phyloP scores from a whole-genome alignment of 2,888 invertebrate genomes.

The Sclerodermus sp. region DNA sequence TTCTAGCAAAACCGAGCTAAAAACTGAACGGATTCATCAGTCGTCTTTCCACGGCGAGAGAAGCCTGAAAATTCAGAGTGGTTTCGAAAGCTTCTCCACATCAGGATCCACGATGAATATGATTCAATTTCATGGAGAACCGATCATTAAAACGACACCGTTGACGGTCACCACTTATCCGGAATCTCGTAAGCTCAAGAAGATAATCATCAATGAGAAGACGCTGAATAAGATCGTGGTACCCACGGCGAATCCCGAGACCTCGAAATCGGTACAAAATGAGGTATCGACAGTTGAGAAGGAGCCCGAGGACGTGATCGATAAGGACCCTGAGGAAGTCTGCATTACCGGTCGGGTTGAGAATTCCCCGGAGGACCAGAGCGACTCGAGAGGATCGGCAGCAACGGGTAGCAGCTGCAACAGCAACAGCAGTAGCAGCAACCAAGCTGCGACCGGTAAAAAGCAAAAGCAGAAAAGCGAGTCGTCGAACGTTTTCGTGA shows the following conservation, averaged over 20 bases:
- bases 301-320: background rate
- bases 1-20: no score
- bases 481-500: constrained; percentile 70
- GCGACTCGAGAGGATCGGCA: background rate
- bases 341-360: background rate
- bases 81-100: background rate
- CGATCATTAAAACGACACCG: constrained; percentile 19
- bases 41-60: no score
- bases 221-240: constrained; percentile 48
- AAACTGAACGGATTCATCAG: no score
- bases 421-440: no score
- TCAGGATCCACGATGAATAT: background rate
- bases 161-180: constrained; percentile 22
- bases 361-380: constrained; percentile 21
- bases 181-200: constrained; percentile 34
- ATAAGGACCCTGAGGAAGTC: constrained; percentile 3
- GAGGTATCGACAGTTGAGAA: background rate
- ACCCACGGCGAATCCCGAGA: constrained; percentile 32
- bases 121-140: background rate
- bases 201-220: constrained; percentile 41
- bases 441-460: no score
- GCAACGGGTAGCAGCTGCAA: no score
- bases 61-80: no score
- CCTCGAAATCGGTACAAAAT: background rate
- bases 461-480: background rate